Base-by-base conservation (phyloP, 2,113 vertebrate genomes). In the Bucco capensis region DNA sequence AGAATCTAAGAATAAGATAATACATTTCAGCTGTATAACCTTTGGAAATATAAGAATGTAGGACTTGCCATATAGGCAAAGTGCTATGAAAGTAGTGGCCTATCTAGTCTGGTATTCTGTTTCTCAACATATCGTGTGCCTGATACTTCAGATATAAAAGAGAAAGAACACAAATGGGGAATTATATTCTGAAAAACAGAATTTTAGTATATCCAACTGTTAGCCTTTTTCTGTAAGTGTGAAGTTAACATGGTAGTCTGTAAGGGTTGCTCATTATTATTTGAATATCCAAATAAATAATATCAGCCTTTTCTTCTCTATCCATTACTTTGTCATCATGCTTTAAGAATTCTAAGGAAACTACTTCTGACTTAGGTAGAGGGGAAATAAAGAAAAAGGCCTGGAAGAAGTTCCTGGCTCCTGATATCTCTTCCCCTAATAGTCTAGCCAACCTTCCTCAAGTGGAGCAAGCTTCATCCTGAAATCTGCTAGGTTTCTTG, bases 11-110 rank as follows among this genome's bases (percentile, higher is more conserved):
- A 91, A 67, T 50, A 94, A 88, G 94, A 94, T 93, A 96, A 95
- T 94, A 92, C 60, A 93, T 95, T 95, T 95, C 93, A 94, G 92
- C 93, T 96, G 94, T 92, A 95, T 92, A 93, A 90, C 75, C 93
- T 92, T 91, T 92, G 89, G 84, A 95, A 95, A 85, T 67, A 74
- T 19, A 94, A 80, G 56, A 85, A 90, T 19, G 67, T 24, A 90
- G 38, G n/a, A 62, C 50, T 93, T 83, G 51, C 60, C 25, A n/a
- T 86, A 66, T 9, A 88, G 87, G 54, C 82, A 88, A 82, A 89
- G n/a, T 50, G 4, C 62, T 75, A 19, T 8, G 16, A 81, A 78
- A 15, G 16, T 35, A 35, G 42, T 62, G 75, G 69, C 50, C 64
- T 92, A 58, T 70, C 62, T 91, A 69, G 60, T 83, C 64, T 49